These are phyloP conservation scores for Arctia plantaginis DNA, from an alignment of 2,888 invertebrate species.

Conservation along the genomic window DNA sequence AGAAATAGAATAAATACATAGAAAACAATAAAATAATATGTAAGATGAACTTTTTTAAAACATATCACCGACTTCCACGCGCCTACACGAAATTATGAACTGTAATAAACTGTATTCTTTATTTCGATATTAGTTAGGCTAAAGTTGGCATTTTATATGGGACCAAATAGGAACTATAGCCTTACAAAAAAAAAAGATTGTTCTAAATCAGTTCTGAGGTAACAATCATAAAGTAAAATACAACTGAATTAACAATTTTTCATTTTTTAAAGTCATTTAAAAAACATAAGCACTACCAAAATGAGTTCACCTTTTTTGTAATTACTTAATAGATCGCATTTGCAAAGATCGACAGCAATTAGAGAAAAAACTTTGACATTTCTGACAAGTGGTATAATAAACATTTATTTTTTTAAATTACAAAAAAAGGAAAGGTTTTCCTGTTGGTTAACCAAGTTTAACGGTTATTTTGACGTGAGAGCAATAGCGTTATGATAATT, in stretches of 20 bases:
- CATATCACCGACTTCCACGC: no score
- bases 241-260: not conserved
- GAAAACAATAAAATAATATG: no score
- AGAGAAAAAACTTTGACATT: not conserved
- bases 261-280: not conserved
- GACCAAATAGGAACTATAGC: no score
- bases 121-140: no score
- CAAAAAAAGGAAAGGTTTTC: constrained; percentile 22
- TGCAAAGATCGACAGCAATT: not conserved
- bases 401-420: constrained; percentile 10
- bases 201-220: no score
- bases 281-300: not conserved
- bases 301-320: not conserved
- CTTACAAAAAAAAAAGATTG: no score
- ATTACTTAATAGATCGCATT: not conserved
- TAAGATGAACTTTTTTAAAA: no score
- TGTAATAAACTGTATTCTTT: no score
- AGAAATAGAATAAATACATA: no score
- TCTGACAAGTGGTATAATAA: not conserved
- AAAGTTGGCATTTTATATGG: no score
- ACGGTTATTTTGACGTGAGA: constrained; percentile 39
- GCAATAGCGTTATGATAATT: constrained; percentile 10
- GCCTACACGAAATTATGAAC: no score
- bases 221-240: not conserved
- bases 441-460: constrained; percentile 45